Evolutionary conservation across 2,113 vertebrate genomes (phyloP).

Genomic region (Pangasianodon gigas): DNA sequence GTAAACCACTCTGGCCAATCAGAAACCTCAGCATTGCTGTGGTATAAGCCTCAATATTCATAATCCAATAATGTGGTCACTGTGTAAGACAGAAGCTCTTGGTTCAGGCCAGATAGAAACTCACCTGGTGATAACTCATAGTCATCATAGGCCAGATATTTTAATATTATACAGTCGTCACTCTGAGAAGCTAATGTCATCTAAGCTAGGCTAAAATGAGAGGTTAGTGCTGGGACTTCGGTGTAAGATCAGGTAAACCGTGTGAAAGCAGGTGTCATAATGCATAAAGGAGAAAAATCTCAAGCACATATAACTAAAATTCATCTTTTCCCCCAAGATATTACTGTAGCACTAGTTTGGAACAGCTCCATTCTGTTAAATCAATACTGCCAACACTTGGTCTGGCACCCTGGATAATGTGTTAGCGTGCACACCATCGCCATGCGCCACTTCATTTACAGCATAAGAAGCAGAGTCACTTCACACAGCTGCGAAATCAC

Average conservation of each 20-base stretch:
- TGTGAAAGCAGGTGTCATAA: conserved; percentile 1
- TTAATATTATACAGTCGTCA: neutral
- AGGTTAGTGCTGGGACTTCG: neutral
- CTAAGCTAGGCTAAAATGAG: neutral
- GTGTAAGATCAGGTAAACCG: neutral
- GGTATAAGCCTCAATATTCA: neutral
- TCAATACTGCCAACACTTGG: neutral
- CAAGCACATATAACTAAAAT: neutral
- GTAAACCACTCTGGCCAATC: neutral
- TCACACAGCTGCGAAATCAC: conserved; percentile 15
- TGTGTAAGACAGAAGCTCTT: neutral
- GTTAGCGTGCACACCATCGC: neutral
- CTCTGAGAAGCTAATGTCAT: neutral
- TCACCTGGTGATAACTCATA: neutral
- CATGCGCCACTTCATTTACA: neutral
- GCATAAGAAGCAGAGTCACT: neutral
- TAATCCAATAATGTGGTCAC: neutral
- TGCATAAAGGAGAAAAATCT: neutral
- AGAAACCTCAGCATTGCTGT: neutral
- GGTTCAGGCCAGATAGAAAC: neutral
- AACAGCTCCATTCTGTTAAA: neutral
- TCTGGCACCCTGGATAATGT: neutral
- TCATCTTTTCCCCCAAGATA: neutral
- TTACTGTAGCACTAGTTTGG: neutral
- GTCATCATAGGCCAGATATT: neutral